Percentiles rank a stretch among this genome's conserved stretches.
These are phyloP conservation scores for Thalassaphorura encarpata DNA, from an alignment of 1,140 invertebrate genomes.

Conservation along the genomic window DNA sequence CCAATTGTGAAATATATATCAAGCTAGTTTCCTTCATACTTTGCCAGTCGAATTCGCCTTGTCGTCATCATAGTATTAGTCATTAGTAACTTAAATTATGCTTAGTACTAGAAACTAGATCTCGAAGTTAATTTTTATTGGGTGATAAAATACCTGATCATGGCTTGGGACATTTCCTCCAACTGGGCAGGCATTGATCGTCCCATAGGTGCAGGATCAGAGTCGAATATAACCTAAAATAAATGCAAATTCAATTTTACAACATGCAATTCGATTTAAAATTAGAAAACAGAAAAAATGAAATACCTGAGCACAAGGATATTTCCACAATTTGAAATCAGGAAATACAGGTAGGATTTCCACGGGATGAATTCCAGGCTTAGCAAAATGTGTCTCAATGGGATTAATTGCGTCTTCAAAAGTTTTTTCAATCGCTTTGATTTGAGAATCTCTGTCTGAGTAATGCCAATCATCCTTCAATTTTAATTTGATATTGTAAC, in stretches of 20 bases:
- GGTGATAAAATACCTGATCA: slow-evolving; percentile 72
- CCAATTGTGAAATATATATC: too few relatives aligned
- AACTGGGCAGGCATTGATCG: slow-evolving; percentile 72
- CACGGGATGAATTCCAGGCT: slow-evolving; percentile 84
- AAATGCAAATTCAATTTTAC: too few relatives aligned
- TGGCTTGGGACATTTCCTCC: slow-evolving; percentile 97
- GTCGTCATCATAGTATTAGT: slow-evolving; percentile 25
- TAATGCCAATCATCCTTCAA: slow-evolving; percentile 91
- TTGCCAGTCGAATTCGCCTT: slow-evolving; percentile 33
- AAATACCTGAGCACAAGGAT: slow-evolving; percentile 31
- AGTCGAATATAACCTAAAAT: slow-evolving; percentile 97
- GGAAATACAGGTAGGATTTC: slow-evolving; percentile 84
- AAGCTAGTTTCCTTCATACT: too few relatives aligned
- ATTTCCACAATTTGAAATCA: slow-evolving; percentile 65
- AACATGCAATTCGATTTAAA: background rate
- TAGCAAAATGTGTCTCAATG: slow-evolving; percentile 88
- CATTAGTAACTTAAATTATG: too few relatives aligned
- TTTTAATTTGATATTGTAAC: slow-evolving; percentile 93
- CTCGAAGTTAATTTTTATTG: too few relatives aligned
- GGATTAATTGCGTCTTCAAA: slow-evolving; percentile 82
- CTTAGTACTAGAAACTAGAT: background rate
- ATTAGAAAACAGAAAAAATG: background rate
- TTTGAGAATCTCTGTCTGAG: slow-evolving; percentile 94
- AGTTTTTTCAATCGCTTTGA: slow-evolving; percentile 94
- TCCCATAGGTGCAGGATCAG: slow-evolving; percentile 79